Evolutionary conservation across 2,113 vertebrate genomes (phyloP), one percentile per base, ranked within the genome.

Genomic region (Plecturocebus donacophilus): DNA sequence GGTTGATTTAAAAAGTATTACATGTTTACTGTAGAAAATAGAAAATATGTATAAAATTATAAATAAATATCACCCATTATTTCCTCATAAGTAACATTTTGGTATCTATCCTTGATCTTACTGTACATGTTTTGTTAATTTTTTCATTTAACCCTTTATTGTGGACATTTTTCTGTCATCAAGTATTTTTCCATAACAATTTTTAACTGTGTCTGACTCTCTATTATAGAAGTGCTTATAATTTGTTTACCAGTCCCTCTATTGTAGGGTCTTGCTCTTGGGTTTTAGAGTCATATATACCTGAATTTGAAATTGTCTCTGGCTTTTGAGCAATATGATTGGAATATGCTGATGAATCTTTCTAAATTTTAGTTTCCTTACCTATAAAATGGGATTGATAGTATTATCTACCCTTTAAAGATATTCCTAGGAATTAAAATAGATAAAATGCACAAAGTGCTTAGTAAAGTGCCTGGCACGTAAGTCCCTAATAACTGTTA

Each of bases 91-190:
- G 73, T 95, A 35, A 47, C 21, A 77, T 91, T 86, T 80, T 85
- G 32, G 35, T 35, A 91, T 90, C 56, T 84, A 38, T 54, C 40
- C 40, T 87, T 90, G 35, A 38, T 94, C 27, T 85, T 95, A 54
- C 9, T 88, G 20, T 70, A 35, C 1, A 25, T 89, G 1, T 84
- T 79, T 96, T 68, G 13, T 87, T 90, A 56, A 6, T 85, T 56
- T 91, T 90, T 90, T 85, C 25, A 77, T 25, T 87, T 56, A 90
- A 49, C 20, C 42, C 12, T 83, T 94, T 90, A 64, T 73, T 83
- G 11, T 66, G 73, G 85, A 54, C 47, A 71, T 76, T 89, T 80
- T 91, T 49, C n/a, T 96, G 38, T 45, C 45, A 71, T 76, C 16
- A 58, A 5, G 38, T 81, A 52, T 61, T 95, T 90, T 96, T 97